Percentiles rank a stretch among this genome's conserved stretches.
Evolutionary conservation across 2,113 vertebrate genomes (phyloP).

Genomic region (Oreochromis aureus): DNA sequence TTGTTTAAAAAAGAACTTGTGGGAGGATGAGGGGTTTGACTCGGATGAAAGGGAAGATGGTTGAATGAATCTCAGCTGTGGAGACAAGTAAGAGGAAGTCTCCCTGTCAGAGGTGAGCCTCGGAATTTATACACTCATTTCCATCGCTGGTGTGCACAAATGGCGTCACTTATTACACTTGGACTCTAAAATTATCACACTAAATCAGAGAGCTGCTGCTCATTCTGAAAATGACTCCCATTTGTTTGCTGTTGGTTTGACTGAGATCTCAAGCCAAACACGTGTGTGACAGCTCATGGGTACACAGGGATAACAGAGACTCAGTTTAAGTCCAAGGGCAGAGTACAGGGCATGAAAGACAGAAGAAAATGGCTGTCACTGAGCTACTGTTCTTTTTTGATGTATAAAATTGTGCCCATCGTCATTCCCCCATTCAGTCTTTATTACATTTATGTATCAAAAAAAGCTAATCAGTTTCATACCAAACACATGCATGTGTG

Average conservation of each 20-base stretch:
- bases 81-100: slow-evolving; percentile 1
- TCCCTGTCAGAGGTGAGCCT: slow-evolving; percentile 6
- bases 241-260: not conserved
- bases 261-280: slow-evolving; percentile 10
- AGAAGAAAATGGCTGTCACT: not conserved
- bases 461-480: not conserved
- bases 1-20: slow-evolving; percentile 27
- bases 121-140: not conserved
- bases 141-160: not conserved
- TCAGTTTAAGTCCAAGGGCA: not conserved
- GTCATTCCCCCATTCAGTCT: not conserved
- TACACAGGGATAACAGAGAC: not conserved
- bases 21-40: slow-evolving; percentile 31
- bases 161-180: not conserved
- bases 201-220: not conserved
- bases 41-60: slow-evolving; percentile 28
- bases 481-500: not conserved
- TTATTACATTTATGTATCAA: not conserved
- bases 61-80: slow-evolving; percentile 2
- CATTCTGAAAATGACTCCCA: not conserved
- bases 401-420: not conserved
- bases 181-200: not conserved
- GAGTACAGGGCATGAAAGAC: not conserved
- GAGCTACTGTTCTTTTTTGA: not conserved
- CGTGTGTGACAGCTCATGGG: not conserved